These are phyloP conservation scores for Dryobota labecula DNA, from an alignment of 2,888 invertebrate genomes.

Conservation along the genomic window DNA sequence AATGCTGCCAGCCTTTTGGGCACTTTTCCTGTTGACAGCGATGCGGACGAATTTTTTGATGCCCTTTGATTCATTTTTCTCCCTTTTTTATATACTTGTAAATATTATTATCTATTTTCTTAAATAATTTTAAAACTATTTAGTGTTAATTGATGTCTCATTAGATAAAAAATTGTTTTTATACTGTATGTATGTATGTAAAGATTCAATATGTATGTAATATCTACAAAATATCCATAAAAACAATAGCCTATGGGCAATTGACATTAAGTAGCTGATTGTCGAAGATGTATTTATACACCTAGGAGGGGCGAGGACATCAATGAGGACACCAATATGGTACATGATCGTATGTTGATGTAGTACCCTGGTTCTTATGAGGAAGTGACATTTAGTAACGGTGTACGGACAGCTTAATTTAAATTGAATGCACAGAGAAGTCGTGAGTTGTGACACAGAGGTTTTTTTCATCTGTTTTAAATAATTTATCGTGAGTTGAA, in stretches of 20 bases:
- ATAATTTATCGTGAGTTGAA: not conserved
- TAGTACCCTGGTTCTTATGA: slow-evolving; percentile 60
- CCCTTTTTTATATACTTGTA: too few relatives aligned
- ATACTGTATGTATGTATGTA: too few relatives aligned
- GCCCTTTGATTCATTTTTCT: too few relatives aligned
- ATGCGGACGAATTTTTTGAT: too few relatives aligned
- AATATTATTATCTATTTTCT: too few relatives aligned
- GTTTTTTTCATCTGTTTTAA: not conserved
- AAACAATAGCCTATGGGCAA: slow-evolving; percentile 33
- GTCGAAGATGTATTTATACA: slow-evolving; percentile 37
- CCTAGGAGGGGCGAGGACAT: slow-evolving; percentile 30
- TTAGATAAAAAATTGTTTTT: too few relatives aligned
- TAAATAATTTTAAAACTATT: too few relatives aligned
- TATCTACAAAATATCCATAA: not conserved
- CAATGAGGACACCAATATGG: slow-evolving; percentile 40
- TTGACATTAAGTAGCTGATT: slow-evolving; percentile 51
- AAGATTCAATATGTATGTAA: not conserved
- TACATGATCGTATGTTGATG: slow-evolving; percentile 10
- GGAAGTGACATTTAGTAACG: slow-evolving; percentile 82
- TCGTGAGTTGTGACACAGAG: slow-evolving; percentile 4
- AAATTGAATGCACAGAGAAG: slow-evolving; percentile 47
- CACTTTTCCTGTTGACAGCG: too few relatives aligned
- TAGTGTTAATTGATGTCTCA: too few relatives aligned
- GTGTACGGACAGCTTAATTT: slow-evolving; percentile 17
- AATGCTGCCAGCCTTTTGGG: too few relatives aligned